These are phyloP conservation scores for Idaea dimidiata DNA, from an alignment of 2,888 invertebrate species.

Conservation along the genomic window DNA sequence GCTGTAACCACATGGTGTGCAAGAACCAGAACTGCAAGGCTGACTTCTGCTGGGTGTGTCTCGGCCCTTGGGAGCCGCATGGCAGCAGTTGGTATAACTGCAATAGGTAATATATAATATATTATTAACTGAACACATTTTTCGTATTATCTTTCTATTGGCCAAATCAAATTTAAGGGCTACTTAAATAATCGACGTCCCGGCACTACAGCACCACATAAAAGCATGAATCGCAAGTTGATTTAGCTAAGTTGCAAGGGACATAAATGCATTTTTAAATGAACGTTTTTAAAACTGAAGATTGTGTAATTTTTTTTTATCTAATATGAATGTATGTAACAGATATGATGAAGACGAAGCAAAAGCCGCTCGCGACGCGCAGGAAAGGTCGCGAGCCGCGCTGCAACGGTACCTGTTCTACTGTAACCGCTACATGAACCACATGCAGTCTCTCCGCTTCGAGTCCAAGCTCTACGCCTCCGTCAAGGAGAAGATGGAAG, in stretches of 20 bases:
- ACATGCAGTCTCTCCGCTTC: conserved; percentile 98
- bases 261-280: too few species aligned
- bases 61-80: conserved; percentile 99
- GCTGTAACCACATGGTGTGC: conserved; percentile 99
- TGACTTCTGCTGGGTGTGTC: conserved; percentile 99
- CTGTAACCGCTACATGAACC: conserved; percentile 99
- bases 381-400: conserved; percentile 95
- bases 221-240: too few species aligned
- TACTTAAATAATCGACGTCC: too few species aligned
- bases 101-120: conserved; percentile 88
- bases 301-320: neutral
- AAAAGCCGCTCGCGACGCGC: conserved; percentile 96
- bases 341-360: conserved; percentile 97
- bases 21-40: conserved; percentile 98
- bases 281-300: too few species aligned
- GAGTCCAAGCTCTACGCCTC: conserved; percentile 98
- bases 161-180: too few species aligned
- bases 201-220: too few species aligned
- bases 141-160: too few species aligned
- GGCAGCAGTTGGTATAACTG: conserved; percentile 99
- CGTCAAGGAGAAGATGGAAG: conserved; percentile 99
- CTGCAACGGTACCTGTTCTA: conserved; percentile 98
- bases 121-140: neutral
- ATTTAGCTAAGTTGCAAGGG: too few species aligned
- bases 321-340: neutral